Base-by-base conservation (phyloP, 2,113 vertebrate genomes). In the Menidia beryllina region DNA sequence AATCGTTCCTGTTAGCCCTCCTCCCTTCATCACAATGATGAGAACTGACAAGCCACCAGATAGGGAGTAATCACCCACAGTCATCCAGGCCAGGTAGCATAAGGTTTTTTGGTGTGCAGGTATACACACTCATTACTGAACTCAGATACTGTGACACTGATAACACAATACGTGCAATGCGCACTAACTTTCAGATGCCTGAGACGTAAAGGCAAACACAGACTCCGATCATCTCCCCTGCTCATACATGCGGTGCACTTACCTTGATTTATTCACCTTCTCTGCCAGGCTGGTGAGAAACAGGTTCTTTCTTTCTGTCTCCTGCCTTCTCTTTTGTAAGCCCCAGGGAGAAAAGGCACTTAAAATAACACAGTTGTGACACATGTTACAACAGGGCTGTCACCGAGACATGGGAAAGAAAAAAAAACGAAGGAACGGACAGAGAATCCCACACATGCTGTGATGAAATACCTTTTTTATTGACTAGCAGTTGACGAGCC, bases 31-130 rank as follows among this genome's bases (percentile, higher is more conserved):
- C 81, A 82, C 58, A 69, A n/a, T 84, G 81, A 91, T 91, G 64
- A 49, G 66, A 85, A 75, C 64, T 89, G 84, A 91, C 87, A 91
- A 74, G 76, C 52, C 75, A 83, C 79, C 80, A 81, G 78, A 90
- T 88, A 89, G 79, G 81, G 70, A 83, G 65, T 83, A 86, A 88
- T 91, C 89, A 89, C 69, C 79, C 56, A 61, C 66, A 75, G 72
- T 87, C 82, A 83, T 79, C 74, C 72, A 63, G 69, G 69, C 76
- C 71, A 75, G 52, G 66, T 69, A 83, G 54, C 79, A 81, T 64
- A 79, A 59, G 75, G 79, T 45, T 45, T 45, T n/a, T 19, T 45
- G 30, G 30, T 34, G 15, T 8, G 5, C 53, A 27, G 1, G 0
- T 27, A 54, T 54, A 56, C 55, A 57, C 60, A 72, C 20, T 45